Evolutionary conservation across 2,888 invertebrate genomes (phyloP).

Genomic region (Pyrrhosoma nymphula): DNA sequence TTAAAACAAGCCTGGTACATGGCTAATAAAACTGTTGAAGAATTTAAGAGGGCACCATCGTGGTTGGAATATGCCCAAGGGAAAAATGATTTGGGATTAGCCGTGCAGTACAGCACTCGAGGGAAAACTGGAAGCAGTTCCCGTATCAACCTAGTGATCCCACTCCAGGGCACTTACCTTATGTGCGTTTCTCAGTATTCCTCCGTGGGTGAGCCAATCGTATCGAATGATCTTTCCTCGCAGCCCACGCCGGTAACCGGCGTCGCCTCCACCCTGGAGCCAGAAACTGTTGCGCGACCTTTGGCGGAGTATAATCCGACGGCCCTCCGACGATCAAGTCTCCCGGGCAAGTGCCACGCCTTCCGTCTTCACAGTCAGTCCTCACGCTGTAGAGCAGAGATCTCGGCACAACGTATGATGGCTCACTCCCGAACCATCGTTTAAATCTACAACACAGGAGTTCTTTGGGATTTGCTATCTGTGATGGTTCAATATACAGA

Average conservation of each 20-base stretch:
- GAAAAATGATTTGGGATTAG: too few relatives aligned
- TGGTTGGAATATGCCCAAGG: too few relatives aligned
- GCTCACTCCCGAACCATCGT: too few relatives aligned
- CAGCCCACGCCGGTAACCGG: neutral
- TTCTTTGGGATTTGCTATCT: too few relatives aligned
- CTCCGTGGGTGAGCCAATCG: neutral
- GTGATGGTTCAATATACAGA: too few relatives aligned
- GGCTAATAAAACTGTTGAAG: too few relatives aligned
- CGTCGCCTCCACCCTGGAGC: neutral
- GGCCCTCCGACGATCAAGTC: neutral
- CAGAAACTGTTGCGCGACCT: neutral
- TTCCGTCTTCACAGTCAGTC: neutral
- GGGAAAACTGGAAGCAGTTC: neutral
- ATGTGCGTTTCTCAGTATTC: neutral
- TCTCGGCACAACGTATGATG: too few relatives aligned
- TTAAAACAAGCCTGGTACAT: too few relatives aligned
- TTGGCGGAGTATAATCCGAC: neutral
- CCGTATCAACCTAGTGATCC: neutral
- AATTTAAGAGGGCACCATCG: too few relatives aligned
- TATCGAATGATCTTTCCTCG: neutral
- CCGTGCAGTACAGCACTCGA: neutral
- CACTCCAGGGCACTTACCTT: neutral
- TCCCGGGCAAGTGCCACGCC: neutral
- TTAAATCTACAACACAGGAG: too few relatives aligned
- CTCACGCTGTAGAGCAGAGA: neutral